Evolutionary conservation across 2,888 invertebrate species (phyloP).

Genomic region (Tenthredo scrophulariae): DNA sequence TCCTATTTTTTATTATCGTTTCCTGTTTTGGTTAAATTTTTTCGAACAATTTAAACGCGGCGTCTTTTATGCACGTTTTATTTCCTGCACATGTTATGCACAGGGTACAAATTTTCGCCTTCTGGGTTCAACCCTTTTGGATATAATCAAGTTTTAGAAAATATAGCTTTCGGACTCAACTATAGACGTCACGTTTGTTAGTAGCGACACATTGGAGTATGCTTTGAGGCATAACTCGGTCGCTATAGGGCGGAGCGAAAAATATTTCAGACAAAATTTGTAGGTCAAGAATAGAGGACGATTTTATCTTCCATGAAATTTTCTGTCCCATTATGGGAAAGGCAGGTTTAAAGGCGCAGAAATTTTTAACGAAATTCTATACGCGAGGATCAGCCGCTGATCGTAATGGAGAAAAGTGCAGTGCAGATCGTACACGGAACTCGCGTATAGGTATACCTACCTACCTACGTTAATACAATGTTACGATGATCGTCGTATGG

Average conservation of each 20-base stretch:
- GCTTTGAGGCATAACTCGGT: neutral
- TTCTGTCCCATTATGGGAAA: neutral
- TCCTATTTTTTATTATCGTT: neutral
- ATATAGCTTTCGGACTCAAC: neutral
- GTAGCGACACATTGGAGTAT: no score
- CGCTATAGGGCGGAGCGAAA: neutral
- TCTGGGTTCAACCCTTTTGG: neutral
- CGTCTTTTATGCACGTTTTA: neutral
- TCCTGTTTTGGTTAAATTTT: neutral
- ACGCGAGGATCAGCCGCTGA: neutral
- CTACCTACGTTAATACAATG: neutral
- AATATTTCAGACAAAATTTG: neutral
- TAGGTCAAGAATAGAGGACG: neutral
- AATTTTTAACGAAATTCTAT: neutral
- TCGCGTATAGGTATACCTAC: neutral
- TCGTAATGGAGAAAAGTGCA: neutral
- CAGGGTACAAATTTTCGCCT: neutral
- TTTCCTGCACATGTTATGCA: neutral
- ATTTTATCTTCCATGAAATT: neutral
- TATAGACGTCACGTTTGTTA: no score
- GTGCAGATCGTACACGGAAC: neutral
- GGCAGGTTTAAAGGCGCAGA: neutral
- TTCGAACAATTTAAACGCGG: neutral
- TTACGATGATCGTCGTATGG: neutral
- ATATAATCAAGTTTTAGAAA: neutral